Evolutionary conservation across 2,797 vertebrate species (phyloP).

Genomic region (Hippocampus kuda): DNA sequence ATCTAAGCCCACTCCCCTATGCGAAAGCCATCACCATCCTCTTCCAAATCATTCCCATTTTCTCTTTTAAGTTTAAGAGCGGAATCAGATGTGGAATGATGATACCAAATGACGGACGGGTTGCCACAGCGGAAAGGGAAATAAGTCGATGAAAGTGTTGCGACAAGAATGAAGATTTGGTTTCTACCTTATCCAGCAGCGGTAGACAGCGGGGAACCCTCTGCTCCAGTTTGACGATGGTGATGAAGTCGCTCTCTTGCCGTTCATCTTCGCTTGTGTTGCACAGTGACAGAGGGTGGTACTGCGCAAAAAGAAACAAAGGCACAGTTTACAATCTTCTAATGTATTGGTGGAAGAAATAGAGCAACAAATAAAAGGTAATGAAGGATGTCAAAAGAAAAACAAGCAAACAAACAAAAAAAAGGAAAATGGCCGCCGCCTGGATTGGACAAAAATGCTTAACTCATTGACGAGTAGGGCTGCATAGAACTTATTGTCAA

Average conservation of each 20-base stretch:
- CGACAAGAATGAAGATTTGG: constrained; percentile 4
- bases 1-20: constrained; percentile 46
- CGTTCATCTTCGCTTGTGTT: constrained; percentile 95
- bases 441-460: too few relatives aligned
- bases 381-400: neutral
- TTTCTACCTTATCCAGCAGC: constrained; percentile 81
- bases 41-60: constrained; percentile 48
- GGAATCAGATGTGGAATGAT: constrained; percentile 31
- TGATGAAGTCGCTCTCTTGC: constrained; percentile 83
- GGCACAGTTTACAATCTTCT: neutral
- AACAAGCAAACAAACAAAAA: too few relatives aligned
- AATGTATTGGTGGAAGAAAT: neutral
- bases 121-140: constrained; percentile 22
- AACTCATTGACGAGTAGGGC: too few relatives aligned
- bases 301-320: constrained; percentile 60
- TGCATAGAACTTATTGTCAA: too few relatives aligned
- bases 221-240: constrained; percentile 90
- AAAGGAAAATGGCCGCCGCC: too few relatives aligned
- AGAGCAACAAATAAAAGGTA: neutral
- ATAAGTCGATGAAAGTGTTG: neutral
- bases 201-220: constrained; percentile 81
- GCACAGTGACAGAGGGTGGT: constrained; percentile 92
- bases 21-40: constrained; percentile 49
- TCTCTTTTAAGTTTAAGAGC: constrained; percentile 50
- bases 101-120: constrained; percentile 13